Evolutionary conservation across 2,888 invertebrate genomes (phyloP).

Genomic region (Ectemnius continuus): DNA sequence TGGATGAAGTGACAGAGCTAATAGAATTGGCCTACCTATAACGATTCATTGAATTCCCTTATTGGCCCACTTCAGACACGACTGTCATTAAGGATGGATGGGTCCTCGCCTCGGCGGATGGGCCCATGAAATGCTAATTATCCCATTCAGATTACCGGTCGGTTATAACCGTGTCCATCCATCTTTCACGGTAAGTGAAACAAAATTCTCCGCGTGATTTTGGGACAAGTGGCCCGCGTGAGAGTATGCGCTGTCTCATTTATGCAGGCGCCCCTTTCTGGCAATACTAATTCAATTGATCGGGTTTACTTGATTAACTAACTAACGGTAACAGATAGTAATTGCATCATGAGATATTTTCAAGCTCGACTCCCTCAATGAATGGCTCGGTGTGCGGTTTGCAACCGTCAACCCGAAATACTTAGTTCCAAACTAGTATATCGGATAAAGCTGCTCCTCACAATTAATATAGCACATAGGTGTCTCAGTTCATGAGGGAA

Average conservation of each 20-base stretch:
- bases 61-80: no score
- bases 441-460: no score
- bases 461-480: neutral
- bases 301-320: slow-evolving; percentile 17
- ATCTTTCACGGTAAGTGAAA: neutral
- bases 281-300: slow-evolving; percentile 20
- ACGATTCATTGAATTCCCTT: no score
- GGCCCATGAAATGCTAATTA: neutral
- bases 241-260: neutral
- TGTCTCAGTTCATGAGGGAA: neutral
- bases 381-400: neutral
- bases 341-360: slow-evolving; percentile 13
- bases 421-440: no score
- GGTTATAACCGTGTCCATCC: neutral
- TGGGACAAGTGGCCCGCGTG: no score
- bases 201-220: slow-evolving; percentile 1
- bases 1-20: no score
- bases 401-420: no score
- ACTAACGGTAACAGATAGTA: slow-evolving; percentile 8
- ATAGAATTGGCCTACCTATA: no score
- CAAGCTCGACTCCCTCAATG: slow-evolving; percentile 22
- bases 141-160: slow-evolving; percentile 2
- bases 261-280: neutral
- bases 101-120: no score
- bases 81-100: no score